These are phyloP conservation scores for Sesamia nonagrioides DNA, from an alignment of 1,140 invertebrate species.

Conservation along the genomic window DNA sequence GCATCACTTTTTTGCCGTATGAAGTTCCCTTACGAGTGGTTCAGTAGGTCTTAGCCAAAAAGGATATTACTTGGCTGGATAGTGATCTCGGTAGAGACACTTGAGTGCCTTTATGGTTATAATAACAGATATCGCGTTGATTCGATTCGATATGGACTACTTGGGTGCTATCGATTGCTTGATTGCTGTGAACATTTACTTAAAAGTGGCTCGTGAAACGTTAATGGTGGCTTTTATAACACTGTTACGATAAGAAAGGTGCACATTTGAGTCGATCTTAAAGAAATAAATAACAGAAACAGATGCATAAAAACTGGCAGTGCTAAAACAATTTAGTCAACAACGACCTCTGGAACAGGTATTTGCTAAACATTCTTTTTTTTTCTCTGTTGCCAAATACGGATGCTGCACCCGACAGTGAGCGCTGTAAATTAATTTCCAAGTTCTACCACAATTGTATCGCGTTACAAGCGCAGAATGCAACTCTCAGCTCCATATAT, in stretches of 20 bases:
- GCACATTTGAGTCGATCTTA: not conserved
- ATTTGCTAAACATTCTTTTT: conserved; percentile 16
- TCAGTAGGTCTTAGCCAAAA: conserved; percentile 55
- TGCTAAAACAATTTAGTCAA: conserved; percentile 16
- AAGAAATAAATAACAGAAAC: conserved; percentile 14
- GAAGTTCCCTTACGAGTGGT: conserved; percentile 40
- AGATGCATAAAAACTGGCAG: not conserved
- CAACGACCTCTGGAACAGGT: conserved; percentile 12
- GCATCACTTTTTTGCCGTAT: conserved; percentile 24
- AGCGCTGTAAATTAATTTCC: conserved; percentile 52
- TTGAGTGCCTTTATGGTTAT: conserved; percentile 31
- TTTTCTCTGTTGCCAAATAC: conserved; percentile 14
- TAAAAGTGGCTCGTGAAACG: conserved; percentile 29
- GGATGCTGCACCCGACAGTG: conserved; percentile 41
- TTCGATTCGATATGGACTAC: conserved; percentile 26
- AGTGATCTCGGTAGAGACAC: conserved; percentile 58
- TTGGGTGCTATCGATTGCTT: conserved; percentile 23
- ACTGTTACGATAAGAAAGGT: conserved; percentile 17
- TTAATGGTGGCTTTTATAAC: conserved; percentile 19
- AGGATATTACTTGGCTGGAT: conserved; percentile 75
- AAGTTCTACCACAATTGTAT: conserved; percentile 65
- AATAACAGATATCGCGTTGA: conserved; percentile 33
- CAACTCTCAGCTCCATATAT: conserved; percentile 60
- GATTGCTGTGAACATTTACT: conserved; percentile 31
- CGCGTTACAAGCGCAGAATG: conserved; percentile 58